Evolutionary conservation across 2,113 vertebrate species (phyloP).

Genomic region (Ahaetulla prasina): DNA sequence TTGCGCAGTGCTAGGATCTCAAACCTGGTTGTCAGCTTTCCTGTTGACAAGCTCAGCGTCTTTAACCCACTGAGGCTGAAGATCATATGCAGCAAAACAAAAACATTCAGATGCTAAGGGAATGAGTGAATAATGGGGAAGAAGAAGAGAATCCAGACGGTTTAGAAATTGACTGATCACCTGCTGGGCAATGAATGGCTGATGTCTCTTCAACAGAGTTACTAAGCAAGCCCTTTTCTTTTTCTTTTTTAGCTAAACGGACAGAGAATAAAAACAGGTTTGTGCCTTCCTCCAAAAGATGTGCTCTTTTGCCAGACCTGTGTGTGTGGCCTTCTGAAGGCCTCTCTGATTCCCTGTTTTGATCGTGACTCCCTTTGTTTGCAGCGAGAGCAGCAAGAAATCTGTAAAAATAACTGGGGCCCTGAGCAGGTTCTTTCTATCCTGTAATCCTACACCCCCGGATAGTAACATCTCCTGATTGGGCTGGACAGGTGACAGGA

Average conservation of each 20-base stretch:
- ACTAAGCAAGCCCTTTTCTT: neutral
- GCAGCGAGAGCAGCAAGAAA: constrained; percentile 54
- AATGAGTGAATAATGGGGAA: neutral
- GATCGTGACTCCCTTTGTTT: neutral
- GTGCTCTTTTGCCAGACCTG: neutral
- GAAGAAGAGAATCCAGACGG: neutral
- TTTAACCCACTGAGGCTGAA: neutral
- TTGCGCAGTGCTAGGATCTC: neutral
- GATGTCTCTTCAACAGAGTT: neutral
- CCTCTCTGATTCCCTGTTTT: neutral
- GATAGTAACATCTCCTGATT: constrained; percentile 55
- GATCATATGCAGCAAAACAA: neutral
- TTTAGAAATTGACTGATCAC: constrained; percentile 4
- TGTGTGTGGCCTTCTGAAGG: neutral
- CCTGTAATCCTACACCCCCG: constrained; percentile 58
- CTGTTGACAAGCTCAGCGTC: neutral
- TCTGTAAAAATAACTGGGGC: constrained; percentile 62
- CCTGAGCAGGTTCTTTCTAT: constrained; percentile 55
- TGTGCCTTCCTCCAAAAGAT: neutral
- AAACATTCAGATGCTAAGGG: neutral
- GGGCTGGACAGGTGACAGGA: constrained; percentile 55
- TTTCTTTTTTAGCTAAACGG: neutral
- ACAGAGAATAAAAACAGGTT: neutral
- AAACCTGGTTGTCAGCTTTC: neutral
- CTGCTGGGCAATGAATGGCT: constrained; percentile 5